phyloP scores from a whole-genome alignment of 2,888 invertebrate species.

The Oscheius myriophilus region DNA sequence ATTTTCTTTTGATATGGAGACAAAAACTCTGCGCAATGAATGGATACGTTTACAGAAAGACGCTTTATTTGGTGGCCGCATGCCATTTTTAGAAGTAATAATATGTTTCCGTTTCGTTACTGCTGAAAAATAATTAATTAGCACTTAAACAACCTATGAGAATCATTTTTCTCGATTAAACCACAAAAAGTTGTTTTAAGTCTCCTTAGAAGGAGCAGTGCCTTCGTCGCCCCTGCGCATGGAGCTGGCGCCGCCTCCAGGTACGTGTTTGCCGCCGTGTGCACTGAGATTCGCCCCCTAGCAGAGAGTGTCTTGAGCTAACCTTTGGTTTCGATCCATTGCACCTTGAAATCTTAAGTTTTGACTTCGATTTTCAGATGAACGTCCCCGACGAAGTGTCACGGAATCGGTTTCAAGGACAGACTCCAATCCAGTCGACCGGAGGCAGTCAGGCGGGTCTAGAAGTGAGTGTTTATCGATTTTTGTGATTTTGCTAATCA shows the following conservation, averaged over 20 bases:
- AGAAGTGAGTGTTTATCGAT: constrained; percentile 34
- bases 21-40: no score
- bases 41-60: no score
- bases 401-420: constrained; percentile 48
- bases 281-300: constrained; percentile 5
- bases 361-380: constrained; percentile 7
- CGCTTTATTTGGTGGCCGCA: no score
- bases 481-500: not conserved
- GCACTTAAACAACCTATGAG: no score
- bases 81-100: no score
- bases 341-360: not conserved
- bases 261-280: constrained; percentile 10
- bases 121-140: no score
- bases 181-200: not conserved
- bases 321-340: not conserved
- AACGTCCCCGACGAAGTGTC: constrained; percentile 33
- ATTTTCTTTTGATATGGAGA: no score
- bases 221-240: constrained; percentile 6
- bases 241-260: constrained; percentile 13
- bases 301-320: not conserved
- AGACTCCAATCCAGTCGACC: constrained; percentile 52
- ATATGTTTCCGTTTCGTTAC: no score
- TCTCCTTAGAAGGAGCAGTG: not conserved
- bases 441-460: constrained; percentile 44
- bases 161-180: no score